Conservation (phyloP, 1,140 invertebrate genomes). For the Pentalonia nigronervosa region DNA sequence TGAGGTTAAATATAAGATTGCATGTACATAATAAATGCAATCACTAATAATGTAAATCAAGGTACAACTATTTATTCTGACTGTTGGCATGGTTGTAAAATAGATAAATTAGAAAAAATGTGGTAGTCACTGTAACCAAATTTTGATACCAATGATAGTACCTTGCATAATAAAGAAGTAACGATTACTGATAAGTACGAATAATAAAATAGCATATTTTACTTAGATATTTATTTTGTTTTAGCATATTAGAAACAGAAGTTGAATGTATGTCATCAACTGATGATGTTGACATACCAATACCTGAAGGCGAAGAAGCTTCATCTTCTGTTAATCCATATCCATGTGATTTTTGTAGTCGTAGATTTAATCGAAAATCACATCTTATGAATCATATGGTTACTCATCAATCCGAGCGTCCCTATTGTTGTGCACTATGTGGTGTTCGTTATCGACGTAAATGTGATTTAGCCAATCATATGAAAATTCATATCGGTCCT, state of each 20-base stretch:
- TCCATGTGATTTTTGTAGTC: slow-evolving; percentile 84
- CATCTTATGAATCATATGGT: slow-evolving; percentile 86
- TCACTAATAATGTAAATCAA: too few relatives aligned
- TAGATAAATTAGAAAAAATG: not conserved
- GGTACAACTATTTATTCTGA: not conserved
- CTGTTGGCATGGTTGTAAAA: not conserved
- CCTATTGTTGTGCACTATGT: slow-evolving; percentile 76
- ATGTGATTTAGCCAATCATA: slow-evolving; percentile 80
- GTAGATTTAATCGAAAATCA: slow-evolving; percentile 81
- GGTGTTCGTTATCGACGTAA: slow-evolving; percentile 79
- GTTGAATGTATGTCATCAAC: slow-evolving; percentile 65
- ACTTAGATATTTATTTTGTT: slow-evolving; percentile 27
- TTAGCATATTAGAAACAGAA: slow-evolving; percentile 47
- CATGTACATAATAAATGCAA: too few relatives aligned
- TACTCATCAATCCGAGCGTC: slow-evolving; percentile 79
- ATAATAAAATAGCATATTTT: slow-evolving; percentile 19
- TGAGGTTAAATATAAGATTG: not conserved
- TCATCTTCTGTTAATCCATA: slow-evolving; percentile 81
- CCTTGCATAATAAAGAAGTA: not conserved
- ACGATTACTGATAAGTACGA: not conserved
- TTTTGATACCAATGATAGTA: not conserved
- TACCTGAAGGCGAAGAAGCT: slow-evolving; percentile 82
- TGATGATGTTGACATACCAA: slow-evolving; percentile 74
- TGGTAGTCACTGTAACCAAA: not conserved
- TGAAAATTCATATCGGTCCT: slow-evolving; percentile 75